Base-by-base conservation (phyloP, 2,113 vertebrate genomes). In the Carassius gibelio region DNA sequence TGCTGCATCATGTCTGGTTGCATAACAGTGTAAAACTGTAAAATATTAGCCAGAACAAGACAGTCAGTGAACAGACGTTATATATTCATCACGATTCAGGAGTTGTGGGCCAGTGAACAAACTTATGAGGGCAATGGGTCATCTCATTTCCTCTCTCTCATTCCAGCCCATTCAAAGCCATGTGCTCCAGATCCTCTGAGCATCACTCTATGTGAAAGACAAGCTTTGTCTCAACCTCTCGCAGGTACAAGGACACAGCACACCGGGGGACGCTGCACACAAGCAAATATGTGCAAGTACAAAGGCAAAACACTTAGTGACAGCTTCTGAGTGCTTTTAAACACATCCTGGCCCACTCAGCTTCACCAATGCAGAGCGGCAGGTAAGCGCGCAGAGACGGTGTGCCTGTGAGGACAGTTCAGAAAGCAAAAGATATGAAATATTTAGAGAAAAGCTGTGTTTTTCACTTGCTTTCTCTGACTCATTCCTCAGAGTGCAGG, bases 401-500 rank as follows among this genome's bases (percentile, higher is more conserved):
- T 45, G 42, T 21, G 71, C 34, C 50, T 62, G 59, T 68, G 84
- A 87, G 78, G 50, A 77, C 14, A 9, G n/a, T 66, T 50, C 76
- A 83, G 42, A 72, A 74, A 69, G 59, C 59, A 52, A 86, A 66
- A 79, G 57, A 38, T 84, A 90, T 90, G 13, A 90, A 91, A 90
- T 87, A 86, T 88, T 88, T 89, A 90, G 76, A 81, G 71, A 87
- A 66, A 66, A 66, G 52, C 62, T 79, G 64, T 77, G 50, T 84
- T 89, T 86, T 71, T 10, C 59, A 72, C 59, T 75, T 69, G 48
- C 64, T 75, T 64, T 86, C 71, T 84, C 76, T 61, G 55, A 81
- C 21, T 84, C 81, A 81, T 68, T 68, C 59, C 19, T 79, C 79
- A 19, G 61, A 85, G 72, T 9, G 64, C 81, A 82, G 69, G 85